Base-by-base conservation (phyloP, 2,797 vertebrate species). In the Synanceia verrucosa region DNA sequence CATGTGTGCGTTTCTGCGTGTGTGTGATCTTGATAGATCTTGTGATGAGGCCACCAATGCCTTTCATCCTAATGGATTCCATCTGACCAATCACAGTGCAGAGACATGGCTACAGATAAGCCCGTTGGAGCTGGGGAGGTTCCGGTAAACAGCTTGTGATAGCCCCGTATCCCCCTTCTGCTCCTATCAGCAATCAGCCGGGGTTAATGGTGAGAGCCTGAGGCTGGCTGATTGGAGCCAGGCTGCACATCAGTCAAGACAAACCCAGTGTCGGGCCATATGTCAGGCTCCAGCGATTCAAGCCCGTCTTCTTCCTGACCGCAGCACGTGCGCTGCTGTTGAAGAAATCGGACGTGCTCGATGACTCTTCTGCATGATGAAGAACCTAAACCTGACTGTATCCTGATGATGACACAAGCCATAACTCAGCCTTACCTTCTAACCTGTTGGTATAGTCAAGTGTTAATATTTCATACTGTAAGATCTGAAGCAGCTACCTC, bases 51-150 rank as follows among this genome's bases (percentile, higher is more conserved):
- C 82, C 86, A 90, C 85, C 83, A 84, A 63, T 89, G 78, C 81
- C 86, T 93, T 93, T 93, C 85, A 93, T 93, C 90, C 79, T 92
- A 94, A 93, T 91, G 78, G 86, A 82, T 90, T 89, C 92, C 92
- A 92, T 90, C 90, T 92, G 92, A 91, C 88, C 91, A 93, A 92
- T 92, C 91, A 91, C 81, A 79, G 80, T n/a, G 43, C 65, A 77
- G 82, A 90, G 85, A 91, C 87, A 71, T 75, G 72, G 75, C 71
- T 56, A 52, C 76, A 89, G 91, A 93, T 93, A 93, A 90, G 87
- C 73, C 64, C 2, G 55, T 70, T 52, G 75, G 67, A 86, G 47
- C 83, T 83, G 70, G 76, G 85, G 86, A 86, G 77, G 83, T 91
- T 92, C 86, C 82, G 71, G 88, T 88, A 90, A 91, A 85, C 79